Conservation (phyloP, 2,888 invertebrate genomes). For the Eueremaeus valkanovi region DNA sequence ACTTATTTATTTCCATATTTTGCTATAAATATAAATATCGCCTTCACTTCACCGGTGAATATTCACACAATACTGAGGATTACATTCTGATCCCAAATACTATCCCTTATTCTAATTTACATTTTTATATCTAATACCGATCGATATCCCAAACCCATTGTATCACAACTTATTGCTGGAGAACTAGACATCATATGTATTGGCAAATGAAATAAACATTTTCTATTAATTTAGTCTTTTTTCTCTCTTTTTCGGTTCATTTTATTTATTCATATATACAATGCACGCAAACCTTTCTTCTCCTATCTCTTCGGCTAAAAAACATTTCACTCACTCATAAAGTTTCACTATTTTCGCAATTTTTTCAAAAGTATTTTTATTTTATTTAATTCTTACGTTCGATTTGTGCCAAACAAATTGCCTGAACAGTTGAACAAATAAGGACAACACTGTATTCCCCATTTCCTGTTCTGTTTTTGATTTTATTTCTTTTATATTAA, state of each 20-base stretch:
- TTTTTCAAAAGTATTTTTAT: not conserved
- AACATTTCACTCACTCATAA: not conserved
- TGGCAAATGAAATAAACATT: not conserved
- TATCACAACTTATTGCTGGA: not conserved
- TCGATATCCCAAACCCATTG: not conserved
- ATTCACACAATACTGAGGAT: not conserved
- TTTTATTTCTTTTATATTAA: not conserved
- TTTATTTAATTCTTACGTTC: not conserved
- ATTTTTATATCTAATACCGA: conserved; percentile 20
- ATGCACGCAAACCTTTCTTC: conserved; percentile 12
- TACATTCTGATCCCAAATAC: not conserved
- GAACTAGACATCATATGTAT: not conserved
- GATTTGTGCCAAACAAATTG: not conserved
- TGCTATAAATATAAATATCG: not conserved
- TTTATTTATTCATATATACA: conserved; percentile 5
- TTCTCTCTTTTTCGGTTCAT: not conserved
- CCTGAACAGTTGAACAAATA: conserved; percentile 2
- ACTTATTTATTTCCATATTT: not conserved
- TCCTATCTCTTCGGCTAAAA: not conserved
- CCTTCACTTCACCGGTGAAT: not conserved
- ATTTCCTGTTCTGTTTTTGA: no score
- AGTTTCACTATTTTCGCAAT: not conserved
- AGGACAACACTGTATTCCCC: not conserved
- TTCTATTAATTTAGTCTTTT: not conserved
- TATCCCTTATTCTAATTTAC: conserved; percentile 12